Conservation (phyloP, 1,140 invertebrate species). For the Formica selysi region DNA sequence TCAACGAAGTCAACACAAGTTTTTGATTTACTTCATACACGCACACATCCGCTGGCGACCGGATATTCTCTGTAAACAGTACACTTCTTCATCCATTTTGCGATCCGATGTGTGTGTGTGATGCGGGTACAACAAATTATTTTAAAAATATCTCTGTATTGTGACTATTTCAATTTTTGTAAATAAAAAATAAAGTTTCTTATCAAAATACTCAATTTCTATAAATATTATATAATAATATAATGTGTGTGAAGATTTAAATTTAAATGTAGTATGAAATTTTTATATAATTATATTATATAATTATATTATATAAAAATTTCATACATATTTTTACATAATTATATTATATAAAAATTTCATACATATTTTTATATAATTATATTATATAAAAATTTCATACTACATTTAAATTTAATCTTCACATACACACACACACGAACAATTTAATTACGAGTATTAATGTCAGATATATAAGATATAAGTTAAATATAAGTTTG, state of each 20-base stretch:
- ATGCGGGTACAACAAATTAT: neutral
- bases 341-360: too few relatives aligned
- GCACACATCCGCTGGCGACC: constrained; percentile 10
- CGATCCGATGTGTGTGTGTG: neutral
- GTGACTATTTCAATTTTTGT: neutral
- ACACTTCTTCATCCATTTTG: neutral
- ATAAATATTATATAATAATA: neutral
- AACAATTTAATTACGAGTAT: neutral
- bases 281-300: too few relatives aligned
- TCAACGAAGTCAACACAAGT: neutral
- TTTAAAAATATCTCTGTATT: constrained; percentile 3
- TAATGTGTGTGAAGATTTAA: too few relatives aligned
- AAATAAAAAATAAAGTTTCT: neutral
- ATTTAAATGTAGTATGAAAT: too few relatives aligned
- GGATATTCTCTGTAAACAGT: neutral
- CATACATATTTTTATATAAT: too few relatives aligned
- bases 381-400: too few relatives aligned
- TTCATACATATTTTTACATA: too few relatives aligned
- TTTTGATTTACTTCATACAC: constrained; percentile 19
- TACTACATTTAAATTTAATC: neutral
- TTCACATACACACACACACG: neutral
- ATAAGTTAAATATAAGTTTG: neutral
- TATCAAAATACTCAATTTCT: neutral
- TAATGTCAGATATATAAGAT: neutral
- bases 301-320: too few relatives aligned